phyloP scores from a whole-genome alignment of 2,797 vertebrate species.

The Gymnoscopelus braueri region DNA sequence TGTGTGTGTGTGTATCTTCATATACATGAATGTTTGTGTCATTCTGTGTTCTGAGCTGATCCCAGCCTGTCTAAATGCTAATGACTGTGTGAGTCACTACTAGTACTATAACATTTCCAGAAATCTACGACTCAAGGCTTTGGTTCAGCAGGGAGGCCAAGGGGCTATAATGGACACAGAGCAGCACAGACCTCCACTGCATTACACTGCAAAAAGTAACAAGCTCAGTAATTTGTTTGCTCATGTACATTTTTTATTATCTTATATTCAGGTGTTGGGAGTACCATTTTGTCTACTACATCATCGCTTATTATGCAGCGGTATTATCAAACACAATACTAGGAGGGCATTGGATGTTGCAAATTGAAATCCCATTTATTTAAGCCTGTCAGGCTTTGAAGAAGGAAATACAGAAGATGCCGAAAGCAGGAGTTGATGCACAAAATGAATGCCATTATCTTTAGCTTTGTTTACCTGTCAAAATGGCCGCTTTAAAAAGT shows the following conservation, averaged over 20 bases:
- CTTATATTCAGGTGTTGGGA: constrained; percentile 2
- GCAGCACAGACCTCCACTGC: constrained; percentile 12
- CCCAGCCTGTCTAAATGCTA: constrained; percentile 77
- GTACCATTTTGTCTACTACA: too few species aligned
- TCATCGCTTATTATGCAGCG: too few species aligned
- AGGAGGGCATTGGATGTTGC: too few species aligned
- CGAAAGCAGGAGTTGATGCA: too few species aligned
- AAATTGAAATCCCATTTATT: too few species aligned
- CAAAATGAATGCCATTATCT: too few species aligned
- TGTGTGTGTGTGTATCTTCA: constrained; percentile 32
- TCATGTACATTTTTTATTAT: background rate
- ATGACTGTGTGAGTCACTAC: constrained; percentile 47
- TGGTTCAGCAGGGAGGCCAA: constrained; percentile 38
- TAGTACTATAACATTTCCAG: constrained; percentile 24
- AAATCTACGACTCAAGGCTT: constrained; percentile 29
- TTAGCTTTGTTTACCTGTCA: too few species aligned
- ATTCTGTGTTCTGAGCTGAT: constrained; percentile 46
- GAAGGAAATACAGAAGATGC: too few species aligned
- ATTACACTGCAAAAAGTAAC: constrained; percentile 25
- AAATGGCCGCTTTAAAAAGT: too few species aligned
- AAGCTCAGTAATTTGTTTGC: constrained; percentile 13
- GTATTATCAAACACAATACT: too few species aligned
- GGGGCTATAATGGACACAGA: constrained; percentile 23
- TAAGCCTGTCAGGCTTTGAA: too few species aligned
- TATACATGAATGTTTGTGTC: constrained; percentile 3